Evolutionary conservation across 2,797 vertebrate genomes (phyloP).

Genomic region (Rhynchonycteris naso): DNA sequence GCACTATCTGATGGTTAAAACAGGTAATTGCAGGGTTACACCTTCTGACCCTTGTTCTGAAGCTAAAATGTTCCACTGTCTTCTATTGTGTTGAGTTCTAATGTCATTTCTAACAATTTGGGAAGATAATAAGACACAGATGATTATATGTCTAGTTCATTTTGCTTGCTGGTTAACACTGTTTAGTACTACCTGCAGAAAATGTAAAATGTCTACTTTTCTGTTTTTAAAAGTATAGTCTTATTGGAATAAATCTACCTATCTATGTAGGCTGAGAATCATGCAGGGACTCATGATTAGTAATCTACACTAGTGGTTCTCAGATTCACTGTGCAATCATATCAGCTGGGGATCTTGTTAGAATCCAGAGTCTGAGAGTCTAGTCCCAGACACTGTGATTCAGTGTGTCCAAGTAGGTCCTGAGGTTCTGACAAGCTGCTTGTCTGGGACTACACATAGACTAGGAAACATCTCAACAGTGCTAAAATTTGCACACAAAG

Average conservation of each 20-base stretch:
- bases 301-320: not conserved
- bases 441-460: not conserved
- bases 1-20: not conserved
- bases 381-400: not conserved
- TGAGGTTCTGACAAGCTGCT: not conserved
- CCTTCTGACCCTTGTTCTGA: not conserved
- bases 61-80: not conserved
- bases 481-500: not conserved
- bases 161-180: constrained; percentile 3
- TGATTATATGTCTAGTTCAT: not conserved
- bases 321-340: rapidly evolving
- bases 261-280: not conserved
- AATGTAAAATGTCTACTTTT: not conserved
- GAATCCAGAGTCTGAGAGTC: not conserved
- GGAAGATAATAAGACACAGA: not conserved
- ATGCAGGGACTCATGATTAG: not conserved
- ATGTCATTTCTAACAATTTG: not conserved
- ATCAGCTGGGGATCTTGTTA: not conserved
- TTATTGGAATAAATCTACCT: not conserved
- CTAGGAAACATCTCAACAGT: not conserved
- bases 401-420: not conserved
- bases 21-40: not conserved
- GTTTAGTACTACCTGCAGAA: not conserved
- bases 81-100: not conserved
- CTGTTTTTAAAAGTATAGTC: not conserved